These are phyloP conservation scores for Apomyelois bistriatella DNA, from an alignment of 2,888 invertebrate genomes.

Conservation along the genomic window DNA sequence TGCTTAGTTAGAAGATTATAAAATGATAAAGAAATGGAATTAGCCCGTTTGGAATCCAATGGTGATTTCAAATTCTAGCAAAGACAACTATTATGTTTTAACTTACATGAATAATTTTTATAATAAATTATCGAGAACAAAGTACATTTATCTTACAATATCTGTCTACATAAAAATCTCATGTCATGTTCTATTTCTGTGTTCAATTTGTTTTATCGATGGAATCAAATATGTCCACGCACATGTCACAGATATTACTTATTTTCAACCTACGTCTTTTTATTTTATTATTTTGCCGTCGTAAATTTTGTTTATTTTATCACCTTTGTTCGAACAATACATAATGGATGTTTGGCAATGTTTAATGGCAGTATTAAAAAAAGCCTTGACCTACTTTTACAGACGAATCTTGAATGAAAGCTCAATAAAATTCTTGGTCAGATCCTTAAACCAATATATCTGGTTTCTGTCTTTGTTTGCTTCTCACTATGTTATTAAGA, in stretches of 20 bases:
- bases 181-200: background rate
- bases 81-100: too few species aligned
- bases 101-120: too few species aligned
- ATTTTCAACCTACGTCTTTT: background rate
- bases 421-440: slow-evolving; percentile 3
- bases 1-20: too few species aligned
- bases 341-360: slow-evolving; percentile 3
- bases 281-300: background rate
- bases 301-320: slow-evolving; percentile 3
- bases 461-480: background rate
- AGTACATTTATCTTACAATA: too few species aligned
- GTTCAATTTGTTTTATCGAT: background rate
- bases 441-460: background rate
- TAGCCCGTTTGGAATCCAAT: too few species aligned
- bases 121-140: too few species aligned
- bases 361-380: slow-evolving; percentile 11
- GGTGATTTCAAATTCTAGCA: too few species aligned
- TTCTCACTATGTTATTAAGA: background rate
- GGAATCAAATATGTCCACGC: background rate
- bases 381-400: slow-evolving; percentile 19
- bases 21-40: too few species aligned
- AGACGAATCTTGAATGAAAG: background rate
- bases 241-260: background rate
- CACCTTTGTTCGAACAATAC: slow-evolving; percentile 2
- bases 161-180: too few species aligned